Evolutionary conservation across 2,113 vertebrate genomes (phyloP).

Genomic region (Pygathrix nemaeus): DNA sequence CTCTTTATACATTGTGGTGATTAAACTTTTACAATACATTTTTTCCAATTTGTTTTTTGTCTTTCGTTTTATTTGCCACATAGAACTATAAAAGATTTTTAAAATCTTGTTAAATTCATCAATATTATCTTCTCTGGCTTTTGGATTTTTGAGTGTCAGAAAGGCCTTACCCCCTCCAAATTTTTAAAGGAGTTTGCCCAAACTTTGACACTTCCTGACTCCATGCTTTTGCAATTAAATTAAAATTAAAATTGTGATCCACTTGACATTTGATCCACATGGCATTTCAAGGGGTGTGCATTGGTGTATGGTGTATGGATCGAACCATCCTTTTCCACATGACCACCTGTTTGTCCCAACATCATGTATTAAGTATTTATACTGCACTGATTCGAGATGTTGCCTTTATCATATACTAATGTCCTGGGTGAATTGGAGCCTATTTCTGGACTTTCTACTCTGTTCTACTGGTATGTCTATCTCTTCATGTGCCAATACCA

Average conservation of each 20-base stretch:
- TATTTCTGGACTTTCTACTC: not conserved
- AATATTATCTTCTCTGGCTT: not conserved
- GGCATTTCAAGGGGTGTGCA: no score
- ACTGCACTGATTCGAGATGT: not conserved
- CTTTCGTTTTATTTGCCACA: not conserved
- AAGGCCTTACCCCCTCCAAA: not conserved
- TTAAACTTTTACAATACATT: not conserved
- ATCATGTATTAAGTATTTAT: not conserved
- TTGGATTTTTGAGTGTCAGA: not conserved
- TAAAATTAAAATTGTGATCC: not conserved
- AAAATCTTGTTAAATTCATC: not conserved
- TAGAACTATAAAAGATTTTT: not conserved
- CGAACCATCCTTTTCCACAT: not conserved
- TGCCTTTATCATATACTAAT: not conserved
- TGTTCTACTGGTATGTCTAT: not conserved
- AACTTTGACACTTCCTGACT: not conserved
- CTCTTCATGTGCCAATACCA: not conserved
- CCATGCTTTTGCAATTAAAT: not conserved
- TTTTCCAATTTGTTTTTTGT: not conserved
- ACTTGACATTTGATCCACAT: not conserved
- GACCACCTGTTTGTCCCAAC: not conserved
- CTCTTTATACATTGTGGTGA: not conserved
- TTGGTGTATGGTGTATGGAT: not conserved
- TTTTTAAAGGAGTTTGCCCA: not conserved
- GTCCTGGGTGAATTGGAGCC: not conserved